phyloP scores from a whole-genome alignment of 2,113 vertebrate species.

The Bubo bubo region DNA sequence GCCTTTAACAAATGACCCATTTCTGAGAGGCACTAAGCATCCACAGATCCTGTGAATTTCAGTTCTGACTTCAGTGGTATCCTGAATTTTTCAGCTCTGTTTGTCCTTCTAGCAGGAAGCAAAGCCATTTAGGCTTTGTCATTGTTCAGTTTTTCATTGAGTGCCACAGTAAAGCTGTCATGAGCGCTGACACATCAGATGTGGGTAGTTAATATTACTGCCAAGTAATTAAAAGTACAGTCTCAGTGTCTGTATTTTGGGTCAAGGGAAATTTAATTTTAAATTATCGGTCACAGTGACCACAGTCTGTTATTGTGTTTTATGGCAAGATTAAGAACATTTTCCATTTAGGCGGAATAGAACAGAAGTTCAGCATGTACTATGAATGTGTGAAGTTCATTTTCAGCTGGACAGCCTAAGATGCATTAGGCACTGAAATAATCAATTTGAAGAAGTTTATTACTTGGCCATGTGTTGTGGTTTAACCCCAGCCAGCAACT shows the following conservation, averaged over 20 bases:
- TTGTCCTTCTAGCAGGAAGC: not conserved
- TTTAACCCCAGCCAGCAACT: too few species aligned
- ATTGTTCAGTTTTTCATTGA: not conserved
- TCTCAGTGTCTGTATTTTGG: not conserved
- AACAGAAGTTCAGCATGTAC: not conserved
- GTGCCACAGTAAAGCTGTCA: not conserved
- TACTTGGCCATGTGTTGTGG: not conserved
- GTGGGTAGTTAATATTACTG: not conserved
- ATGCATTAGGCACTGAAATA: constrained; percentile 1
- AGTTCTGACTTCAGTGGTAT: not conserved
- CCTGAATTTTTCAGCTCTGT: not conserved
- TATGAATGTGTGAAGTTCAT: constrained; percentile 15
- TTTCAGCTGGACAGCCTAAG: not conserved
- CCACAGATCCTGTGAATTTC: not conserved
- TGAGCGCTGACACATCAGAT: not conserved
- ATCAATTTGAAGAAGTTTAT: not conserved
- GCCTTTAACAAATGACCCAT: not conserved
- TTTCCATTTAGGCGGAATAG: not conserved
- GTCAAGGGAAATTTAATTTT: not conserved
- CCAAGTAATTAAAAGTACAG: not conserved
- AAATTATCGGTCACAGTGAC: constrained; percentile 29
- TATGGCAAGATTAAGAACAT: not conserved
- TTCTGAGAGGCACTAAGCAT: not conserved
- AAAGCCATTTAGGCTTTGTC: not conserved
- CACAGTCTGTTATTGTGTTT: not conserved